phyloP scores from a whole-genome alignment of 35 echinoderm and acorn worm species.

The Apostichopus parvimensis region DNA sequence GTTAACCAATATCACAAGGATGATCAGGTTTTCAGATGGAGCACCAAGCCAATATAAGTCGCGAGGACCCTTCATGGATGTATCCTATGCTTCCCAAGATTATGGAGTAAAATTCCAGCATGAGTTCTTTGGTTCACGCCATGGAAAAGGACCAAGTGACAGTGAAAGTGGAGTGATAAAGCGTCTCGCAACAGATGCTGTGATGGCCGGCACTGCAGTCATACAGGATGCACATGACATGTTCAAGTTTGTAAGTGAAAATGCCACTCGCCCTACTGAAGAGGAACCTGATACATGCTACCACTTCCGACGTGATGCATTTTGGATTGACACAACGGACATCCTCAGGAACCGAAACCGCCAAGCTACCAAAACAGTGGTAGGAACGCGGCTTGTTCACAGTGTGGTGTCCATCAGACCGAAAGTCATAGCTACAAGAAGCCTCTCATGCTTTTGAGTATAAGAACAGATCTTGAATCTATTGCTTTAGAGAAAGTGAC shows the following conservation, averaged over 20 bases:
- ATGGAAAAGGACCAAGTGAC: conserved; percentile 71
- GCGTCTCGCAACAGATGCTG: conserved; percentile 55
- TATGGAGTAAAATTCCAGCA: conserved; percentile 50
- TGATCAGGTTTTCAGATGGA: conserved; percentile 66
- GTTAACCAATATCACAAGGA: neutral
- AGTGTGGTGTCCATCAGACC: conserved; percentile 46
- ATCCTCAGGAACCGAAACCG: conserved; percentile 3
- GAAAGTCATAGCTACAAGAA: conserved; percentile 13
- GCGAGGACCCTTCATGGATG: conserved; percentile 56
- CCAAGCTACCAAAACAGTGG: conserved; percentile 53
- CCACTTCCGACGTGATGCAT: conserved; percentile 35
- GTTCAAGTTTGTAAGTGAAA: conserved; percentile 33
- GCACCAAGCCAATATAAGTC: conserved; percentile 52
- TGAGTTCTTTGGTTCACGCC: conserved; percentile 61
- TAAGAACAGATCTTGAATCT: too few species aligned
- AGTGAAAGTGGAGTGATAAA: conserved; percentile 70
- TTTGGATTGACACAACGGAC: conserved; percentile 17
- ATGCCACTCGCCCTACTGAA: conserved; percentile 14
- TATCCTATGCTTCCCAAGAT: conserved; percentile 46
- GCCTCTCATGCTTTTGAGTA: conserved; percentile 29
- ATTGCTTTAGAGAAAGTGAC: too few species aligned
- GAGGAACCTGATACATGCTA: conserved; percentile 20
- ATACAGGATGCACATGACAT: conserved; percentile 54
- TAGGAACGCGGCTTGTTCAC: conserved; percentile 30
- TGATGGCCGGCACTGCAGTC: conserved; percentile 42